Evolutionary conservation across 2,888 invertebrate genomes (phyloP), one percentile per base, ranked within the genome.

Genomic region (Cosmia pyralina): DNA sequence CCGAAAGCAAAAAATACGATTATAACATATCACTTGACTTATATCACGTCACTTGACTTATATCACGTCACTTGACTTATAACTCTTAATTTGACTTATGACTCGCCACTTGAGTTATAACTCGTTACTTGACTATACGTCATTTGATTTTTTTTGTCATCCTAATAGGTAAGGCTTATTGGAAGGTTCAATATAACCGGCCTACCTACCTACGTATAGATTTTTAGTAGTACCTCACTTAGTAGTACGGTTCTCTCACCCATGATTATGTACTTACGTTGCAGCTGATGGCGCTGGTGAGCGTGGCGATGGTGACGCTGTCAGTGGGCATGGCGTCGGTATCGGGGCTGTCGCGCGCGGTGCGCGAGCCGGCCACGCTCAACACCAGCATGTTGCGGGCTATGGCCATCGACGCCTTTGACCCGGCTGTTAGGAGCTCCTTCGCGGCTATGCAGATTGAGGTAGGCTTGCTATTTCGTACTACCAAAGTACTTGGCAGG

Each of bases 401-500:
- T 4, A 90, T 95, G 92, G 72, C 90, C 15, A 83, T 87, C 53
- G 92, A 91, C 52, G 81, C 88, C 10, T 82, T 86, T 68, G 93
- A 95, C 72, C 90, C 93, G 0, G 90, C 92, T 44, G 92, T 95
- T 7, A 88, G 91, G 50, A 92, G 89, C 85, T 92, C 95, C 34
- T 94, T 95, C 79, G 89, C 93, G 10, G 90, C 94, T 13, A 95
- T 96, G 95, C 96, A 96, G 84, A 86, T 93, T 63, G 94, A 95
- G 91, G 96, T 95, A 82, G 1, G n/a, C 17, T n/a, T 38, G n/a
- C 7, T 58, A 11, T 38, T 38, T 64, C 6, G 10, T 57, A 17
- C 57, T 44, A 17, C 17, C 10, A 22, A 22, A 17, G 44, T 22
- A 3, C 10, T 60, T 22, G 22, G 17, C 17, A 44, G 17, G 10